Percentiles rank a stretch among this genome's conserved stretches.
Evolutionary conservation across 2,113 vertebrate species (phyloP).

Genomic region (Sturnus vulgaris): DNA sequence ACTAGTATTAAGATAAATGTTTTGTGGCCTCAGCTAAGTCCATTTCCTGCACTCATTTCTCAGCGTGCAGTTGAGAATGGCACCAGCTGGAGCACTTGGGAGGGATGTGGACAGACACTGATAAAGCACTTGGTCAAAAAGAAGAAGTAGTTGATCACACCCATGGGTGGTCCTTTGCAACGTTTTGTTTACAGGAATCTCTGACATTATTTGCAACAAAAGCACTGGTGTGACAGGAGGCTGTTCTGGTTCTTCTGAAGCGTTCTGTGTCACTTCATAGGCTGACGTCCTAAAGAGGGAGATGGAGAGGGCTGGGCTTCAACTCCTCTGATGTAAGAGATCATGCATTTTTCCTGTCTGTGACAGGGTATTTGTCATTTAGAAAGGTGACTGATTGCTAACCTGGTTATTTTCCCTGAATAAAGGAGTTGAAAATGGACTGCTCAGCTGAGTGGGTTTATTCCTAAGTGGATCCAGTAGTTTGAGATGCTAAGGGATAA

Average conservation of each 20-base stretch:
- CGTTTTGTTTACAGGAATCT: background rate
- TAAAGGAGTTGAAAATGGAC: background rate
- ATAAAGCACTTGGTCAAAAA: background rate
- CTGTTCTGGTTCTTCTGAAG: background rate
- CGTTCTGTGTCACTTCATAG: background rate
- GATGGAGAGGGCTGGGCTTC: background rate
- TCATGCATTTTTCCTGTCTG: background rate
- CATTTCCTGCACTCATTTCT: background rate
- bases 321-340: background rate
- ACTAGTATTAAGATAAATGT: background rate
- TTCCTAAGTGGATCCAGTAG: background rate
- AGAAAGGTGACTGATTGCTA: background rate
- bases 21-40: background rate
- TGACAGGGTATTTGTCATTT: background rate
- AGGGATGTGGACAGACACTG: background rate
- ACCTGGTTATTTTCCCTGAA: background rate
- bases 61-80: background rate
- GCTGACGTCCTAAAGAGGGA: background rate
- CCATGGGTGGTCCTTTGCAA: background rate
- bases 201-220: background rate
- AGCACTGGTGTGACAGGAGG: background rate
- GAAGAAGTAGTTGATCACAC: background rate
- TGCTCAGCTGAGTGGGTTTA: background rate
- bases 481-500: background rate
- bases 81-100: background rate